These are phyloP conservation scores for Caenorhabditis zanzibari DNA, from an alignment of 2,888 invertebrate genomes.

Conservation along the genomic window DNA sequence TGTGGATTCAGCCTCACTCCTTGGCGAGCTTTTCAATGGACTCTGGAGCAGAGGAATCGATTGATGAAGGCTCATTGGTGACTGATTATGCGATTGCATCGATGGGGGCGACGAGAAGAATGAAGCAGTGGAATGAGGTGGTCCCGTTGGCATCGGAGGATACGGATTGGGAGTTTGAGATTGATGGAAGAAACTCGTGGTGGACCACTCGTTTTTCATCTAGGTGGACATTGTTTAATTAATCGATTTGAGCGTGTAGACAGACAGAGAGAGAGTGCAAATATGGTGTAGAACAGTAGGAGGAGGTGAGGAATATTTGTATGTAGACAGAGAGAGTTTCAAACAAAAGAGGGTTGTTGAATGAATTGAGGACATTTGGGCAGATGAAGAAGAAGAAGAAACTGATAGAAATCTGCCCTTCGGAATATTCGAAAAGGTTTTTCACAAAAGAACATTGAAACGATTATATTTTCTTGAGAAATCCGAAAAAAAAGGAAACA, in stretches of 20 bases:
- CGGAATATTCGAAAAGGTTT: constrained; percentile 9
- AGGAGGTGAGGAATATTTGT: background rate
- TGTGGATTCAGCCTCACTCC: constrained; percentile 39
- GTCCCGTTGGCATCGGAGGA: constrained; percentile 31
- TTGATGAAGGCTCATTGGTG: constrained; percentile 29
- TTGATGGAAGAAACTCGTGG: constrained; percentile 42
- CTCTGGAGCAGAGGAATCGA: constrained; percentile 38
- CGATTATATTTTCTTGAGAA: no score
- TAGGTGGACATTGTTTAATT: constrained; percentile 20
- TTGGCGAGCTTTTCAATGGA: constrained; percentile 13
- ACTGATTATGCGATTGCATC: constrained; percentile 13
- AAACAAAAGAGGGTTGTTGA: background rate
- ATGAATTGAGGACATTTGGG: background rate
- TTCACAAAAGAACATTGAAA: no score
- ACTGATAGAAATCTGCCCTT: constrained; percentile 11
- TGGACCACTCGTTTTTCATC: constrained; percentile 57
- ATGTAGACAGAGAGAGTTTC: no score
- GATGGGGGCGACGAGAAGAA: constrained; percentile 28
- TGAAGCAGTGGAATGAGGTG: constrained; percentile 25
- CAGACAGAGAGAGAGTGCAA: background rate
- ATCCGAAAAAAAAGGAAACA: background rate
- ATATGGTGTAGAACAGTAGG: background rate
- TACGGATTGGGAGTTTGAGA: constrained; percentile 41
- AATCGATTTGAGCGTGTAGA: constrained; percentile 8
- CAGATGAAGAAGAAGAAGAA: background rate